Evolutionary conservation across 92 coral and sea anemone species (phyloP).

Genomic region (Micromussa lordhowensis): DNA sequence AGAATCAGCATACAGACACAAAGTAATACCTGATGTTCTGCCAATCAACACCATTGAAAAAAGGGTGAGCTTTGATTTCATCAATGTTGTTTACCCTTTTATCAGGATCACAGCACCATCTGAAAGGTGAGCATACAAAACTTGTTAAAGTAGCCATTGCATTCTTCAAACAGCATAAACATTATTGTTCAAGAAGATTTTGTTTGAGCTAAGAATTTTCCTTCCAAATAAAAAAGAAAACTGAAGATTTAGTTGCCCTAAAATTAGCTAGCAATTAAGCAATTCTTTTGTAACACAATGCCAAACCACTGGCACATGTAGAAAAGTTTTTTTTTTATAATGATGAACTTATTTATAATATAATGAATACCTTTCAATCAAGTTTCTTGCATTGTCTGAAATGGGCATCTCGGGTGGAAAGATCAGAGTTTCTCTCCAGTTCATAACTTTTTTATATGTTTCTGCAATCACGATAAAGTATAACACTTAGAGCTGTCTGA

Average conservation of each 20-base stretch:
- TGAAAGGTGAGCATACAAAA: slow-evolving; percentile 25
- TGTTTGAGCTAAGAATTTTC: too few relatives aligned
- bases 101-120: slow-evolving; percentile 94
- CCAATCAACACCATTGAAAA: slow-evolving; percentile 94
- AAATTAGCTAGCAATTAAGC: too few relatives aligned
- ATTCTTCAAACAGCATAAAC: too few relatives aligned
- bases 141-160: neutral
- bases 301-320: too few relatives aligned
- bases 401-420: slow-evolving; percentile 99
- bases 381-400: slow-evolving; percentile 85
- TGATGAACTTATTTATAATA: neutral
- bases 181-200: too few relatives aligned
- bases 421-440: slow-evolving; percentile 93
- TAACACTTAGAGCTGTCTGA: too few relatives aligned
- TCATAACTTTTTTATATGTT: slow-evolving; percentile 97
- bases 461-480: slow-evolving; percentile 53
- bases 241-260: too few relatives aligned
- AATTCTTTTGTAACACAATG: too few relatives aligned
- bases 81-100: slow-evolving; percentile 80
- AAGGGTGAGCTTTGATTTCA: slow-evolving; percentile 86
- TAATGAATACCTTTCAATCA: slow-evolving; percentile 78
- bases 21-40: slow-evolving; percentile 82
- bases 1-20: too few relatives aligned
- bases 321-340: too few relatives aligned
- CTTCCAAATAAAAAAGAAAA: too few relatives aligned